Conservation (phyloP, 2,113 vertebrate genomes). For the Bufo bufo region DNA sequence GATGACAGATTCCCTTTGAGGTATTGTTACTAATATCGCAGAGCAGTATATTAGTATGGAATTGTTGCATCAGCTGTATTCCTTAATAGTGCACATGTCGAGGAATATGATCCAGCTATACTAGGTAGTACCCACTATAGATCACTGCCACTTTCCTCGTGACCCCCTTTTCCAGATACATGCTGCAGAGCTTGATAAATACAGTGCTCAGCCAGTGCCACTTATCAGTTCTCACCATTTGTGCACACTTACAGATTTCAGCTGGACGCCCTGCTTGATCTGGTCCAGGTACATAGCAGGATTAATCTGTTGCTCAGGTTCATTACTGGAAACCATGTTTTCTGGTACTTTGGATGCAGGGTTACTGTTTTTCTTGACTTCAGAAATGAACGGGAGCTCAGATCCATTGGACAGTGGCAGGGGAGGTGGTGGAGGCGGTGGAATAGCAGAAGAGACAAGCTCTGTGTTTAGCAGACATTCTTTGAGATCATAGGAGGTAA, state of each 20-base stretch:
- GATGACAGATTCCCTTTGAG: too few species aligned
- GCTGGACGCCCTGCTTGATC: slow-evolving; percentile 52
- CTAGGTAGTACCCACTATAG: too few species aligned
- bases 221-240: background rate
- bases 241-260: slow-evolving; percentile 58
- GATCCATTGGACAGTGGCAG: background rate
- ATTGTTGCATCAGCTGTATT: too few species aligned
- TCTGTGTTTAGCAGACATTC: background rate
- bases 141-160: too few species aligned
- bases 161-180: too few species aligned
- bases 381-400: background rate
- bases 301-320: background rate
- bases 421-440: background rate
- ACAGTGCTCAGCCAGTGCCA: background rate
- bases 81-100: too few species aligned
- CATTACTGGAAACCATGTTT: background rate
- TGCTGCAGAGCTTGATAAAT: background rate
- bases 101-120: too few species aligned
- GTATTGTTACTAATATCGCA: too few species aligned
- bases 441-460: background rate
- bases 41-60: too few species aligned
- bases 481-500: too few species aligned
- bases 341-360: too few species aligned
- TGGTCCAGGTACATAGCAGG: slow-evolving; percentile 31
- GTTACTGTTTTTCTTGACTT: background rate